These are phyloP conservation scores for Glossosoma conforme DNA, from an alignment of 1,140 invertebrate genomes.

Conservation along the genomic window DNA sequence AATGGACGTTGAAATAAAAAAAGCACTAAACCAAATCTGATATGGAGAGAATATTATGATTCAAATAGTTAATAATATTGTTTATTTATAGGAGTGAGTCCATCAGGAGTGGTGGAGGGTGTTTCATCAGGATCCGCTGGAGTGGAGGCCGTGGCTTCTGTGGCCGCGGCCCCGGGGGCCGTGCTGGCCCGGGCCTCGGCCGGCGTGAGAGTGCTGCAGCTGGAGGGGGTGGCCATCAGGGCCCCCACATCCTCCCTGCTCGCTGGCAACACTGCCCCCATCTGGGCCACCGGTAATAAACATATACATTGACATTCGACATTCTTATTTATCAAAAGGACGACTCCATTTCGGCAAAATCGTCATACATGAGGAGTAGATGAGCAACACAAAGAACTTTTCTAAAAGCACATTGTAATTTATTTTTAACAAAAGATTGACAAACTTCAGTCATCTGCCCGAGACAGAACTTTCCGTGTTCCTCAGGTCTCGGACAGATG, in stretches of 20 bases:
- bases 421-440: too few species aligned
- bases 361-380: too few species aligned
- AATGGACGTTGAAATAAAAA: too few species aligned
- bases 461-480: too few species aligned
- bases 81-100: conserved; percentile 10
- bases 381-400: too few species aligned
- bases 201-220: conserved; percentile 11
- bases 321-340: too few species aligned
- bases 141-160: conserved; percentile 17
- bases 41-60: too few species aligned
- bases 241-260: conserved; percentile 18
- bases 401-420: too few species aligned
- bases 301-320: background rate
- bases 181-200: conserved; percentile 11
- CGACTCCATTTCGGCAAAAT: too few species aligned
- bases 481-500: too few species aligned
- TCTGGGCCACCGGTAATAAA: conserved; percentile 25
- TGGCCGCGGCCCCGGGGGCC: background rate
- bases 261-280: conserved; percentile 21
- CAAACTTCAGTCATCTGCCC: too few species aligned
- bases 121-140: conserved; percentile 5
- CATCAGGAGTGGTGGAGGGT: conserved; percentile 14
- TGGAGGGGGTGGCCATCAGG: conserved; percentile 20
- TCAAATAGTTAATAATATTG: conserved; percentile 12
- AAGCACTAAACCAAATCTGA: too few species aligned